These are phyloP conservation scores for Periophthalmus magnuspinnatus DNA, from an alignment of 2,797 vertebrate species.

Conservation along the genomic window DNA sequence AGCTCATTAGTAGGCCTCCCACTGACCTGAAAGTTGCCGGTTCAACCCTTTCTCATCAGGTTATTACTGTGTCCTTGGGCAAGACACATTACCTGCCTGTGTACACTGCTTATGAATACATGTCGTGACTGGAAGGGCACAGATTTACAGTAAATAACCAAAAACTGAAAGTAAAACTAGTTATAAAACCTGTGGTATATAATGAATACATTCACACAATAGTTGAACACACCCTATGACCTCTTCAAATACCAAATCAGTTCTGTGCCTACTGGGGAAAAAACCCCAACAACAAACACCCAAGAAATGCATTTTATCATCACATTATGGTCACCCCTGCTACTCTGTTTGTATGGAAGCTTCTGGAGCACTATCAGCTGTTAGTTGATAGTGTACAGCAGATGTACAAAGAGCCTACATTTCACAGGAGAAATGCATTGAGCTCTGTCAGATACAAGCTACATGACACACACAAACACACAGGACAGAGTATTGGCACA, in stretches of 20 bases:
- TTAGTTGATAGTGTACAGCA: too few species aligned
- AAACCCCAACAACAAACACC: too few species aligned
- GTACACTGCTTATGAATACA: neutral
- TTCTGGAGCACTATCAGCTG: too few species aligned
- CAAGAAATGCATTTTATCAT: too few species aligned
- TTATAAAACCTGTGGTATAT: neutral
- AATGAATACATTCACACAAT: neutral
- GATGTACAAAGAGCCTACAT: neutral
- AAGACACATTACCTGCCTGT: neutral
- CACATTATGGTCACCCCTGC: too few species aligned
- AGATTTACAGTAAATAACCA: too few species aligned
- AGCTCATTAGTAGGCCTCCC: too few species aligned
- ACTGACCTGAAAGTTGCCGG: conserved; percentile 3
- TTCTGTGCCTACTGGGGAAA: neutral
- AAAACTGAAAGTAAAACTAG: neutral
- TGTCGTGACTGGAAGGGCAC: too few species aligned
- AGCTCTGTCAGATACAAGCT: neutral
- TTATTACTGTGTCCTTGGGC: neutral
- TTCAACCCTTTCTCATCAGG: neutral
- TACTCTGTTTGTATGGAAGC: too few species aligned
- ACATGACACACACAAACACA: neutral
- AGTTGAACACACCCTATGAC: neutral
- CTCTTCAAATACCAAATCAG: neutral
- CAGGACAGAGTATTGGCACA: neutral
- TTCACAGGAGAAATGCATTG: neutral